Conservation (phyloP, 2,888 invertebrate species). For the Phanerotoma sp. region DNA sequence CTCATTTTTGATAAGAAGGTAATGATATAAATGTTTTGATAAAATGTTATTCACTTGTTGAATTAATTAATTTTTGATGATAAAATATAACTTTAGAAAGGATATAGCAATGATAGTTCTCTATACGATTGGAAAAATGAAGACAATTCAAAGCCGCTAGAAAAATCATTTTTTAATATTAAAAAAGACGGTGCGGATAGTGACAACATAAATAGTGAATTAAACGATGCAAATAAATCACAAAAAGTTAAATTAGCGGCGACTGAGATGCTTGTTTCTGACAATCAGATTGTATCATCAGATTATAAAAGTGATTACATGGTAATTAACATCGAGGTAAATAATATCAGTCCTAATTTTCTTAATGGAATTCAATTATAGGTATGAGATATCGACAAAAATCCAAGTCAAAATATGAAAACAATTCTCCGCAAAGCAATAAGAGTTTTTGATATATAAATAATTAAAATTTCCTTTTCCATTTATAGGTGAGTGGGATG, state of each 20-base stretch:
- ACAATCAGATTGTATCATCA: constrained; percentile 45
- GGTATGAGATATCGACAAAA: neutral
- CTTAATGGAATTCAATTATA: constrained; percentile 3
- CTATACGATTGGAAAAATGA: constrained; percentile 53
- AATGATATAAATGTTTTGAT: too few relatives aligned
- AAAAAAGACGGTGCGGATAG: constrained; percentile 51
- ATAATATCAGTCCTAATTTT: constrained; percentile 29
- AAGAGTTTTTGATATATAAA: too few relatives aligned
- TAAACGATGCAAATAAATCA: constrained; percentile 30
- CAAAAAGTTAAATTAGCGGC: constrained; percentile 42
- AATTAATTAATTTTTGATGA: too few relatives aligned
- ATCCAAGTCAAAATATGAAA: too few relatives aligned
- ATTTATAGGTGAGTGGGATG: constrained; percentile 41
- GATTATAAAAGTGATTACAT: constrained; percentile 57
- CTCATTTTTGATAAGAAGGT: constrained; percentile 54
- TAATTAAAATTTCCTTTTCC: too few relatives aligned
- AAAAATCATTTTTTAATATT: constrained; percentile 49
- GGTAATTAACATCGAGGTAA: constrained; percentile 58
- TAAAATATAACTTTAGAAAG: constrained; percentile 38
- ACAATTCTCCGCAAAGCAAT: too few relatives aligned
- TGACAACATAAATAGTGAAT: constrained; percentile 11
- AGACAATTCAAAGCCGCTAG: constrained; percentile 53
- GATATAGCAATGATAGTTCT: constrained; percentile 50
- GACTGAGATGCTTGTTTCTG: constrained; percentile 56
- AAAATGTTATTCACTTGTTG: too few relatives aligned